Base-by-base conservation (phyloP, 2,888 invertebrate genomes). In the Smittia aterrima region DNA sequence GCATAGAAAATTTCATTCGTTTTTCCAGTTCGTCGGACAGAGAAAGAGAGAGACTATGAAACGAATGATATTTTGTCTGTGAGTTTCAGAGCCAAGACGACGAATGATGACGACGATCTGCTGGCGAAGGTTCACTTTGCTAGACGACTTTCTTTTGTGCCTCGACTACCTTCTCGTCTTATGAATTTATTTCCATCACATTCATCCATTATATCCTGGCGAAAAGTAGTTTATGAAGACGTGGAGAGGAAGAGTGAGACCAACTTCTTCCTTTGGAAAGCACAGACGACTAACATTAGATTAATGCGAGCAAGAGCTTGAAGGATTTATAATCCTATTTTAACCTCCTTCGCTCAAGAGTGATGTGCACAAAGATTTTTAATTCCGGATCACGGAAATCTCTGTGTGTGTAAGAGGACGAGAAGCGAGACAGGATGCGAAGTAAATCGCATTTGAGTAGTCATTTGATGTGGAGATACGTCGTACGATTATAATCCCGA, bases 301-400 rank as follows among this genome's bases (percentile, higher is more conserved):
- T 72, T 72, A 72, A 72, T 58, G 62, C 25, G 13, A 25, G 41
- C 7, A 18, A n/a, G 16, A 72, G 38, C 62, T 62, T 72, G 72
- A 72, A 72, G 62, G 72, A 72, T 72, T 72, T 72, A 72, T 72
- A 62, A 72, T 72, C 72, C 16, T 70, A 67, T 67, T 70, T 64
- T 27, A 27, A 64, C 64, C 25, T 27, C 25, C 25, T 64, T 27
- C 22, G n/a, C 22, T 58, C n/a, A 4, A 58, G 18, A 58, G 22
- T 58, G 58, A 13, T 22, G 58, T 22, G 22, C 58, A 58, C 58
- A 58, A 22, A 58, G 58, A 58, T 47, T 47, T 47, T 47, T 47
- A 47, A 47, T 47, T 47, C 47, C 2, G 16, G 47, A 32, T 32
- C 47, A 47, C 4, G 32, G 47, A 47, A 47, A 47, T 47, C 32